Percentiles rank a stretch among this genome's conserved stretches.
Conservation (phyloP, 2,113 vertebrate species). For the Phalacrocorax carbo region DNA sequence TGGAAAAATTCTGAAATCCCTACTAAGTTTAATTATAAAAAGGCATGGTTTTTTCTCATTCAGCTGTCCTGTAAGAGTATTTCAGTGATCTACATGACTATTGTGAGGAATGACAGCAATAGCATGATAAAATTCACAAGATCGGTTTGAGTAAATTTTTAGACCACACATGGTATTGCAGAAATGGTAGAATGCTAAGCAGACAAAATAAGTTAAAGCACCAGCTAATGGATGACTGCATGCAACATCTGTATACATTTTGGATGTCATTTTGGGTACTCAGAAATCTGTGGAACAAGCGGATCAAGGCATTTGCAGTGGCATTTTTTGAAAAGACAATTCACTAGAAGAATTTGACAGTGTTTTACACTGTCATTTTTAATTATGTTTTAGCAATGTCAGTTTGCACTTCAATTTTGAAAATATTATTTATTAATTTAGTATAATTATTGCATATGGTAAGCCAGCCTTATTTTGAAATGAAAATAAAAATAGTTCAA, state of each 20-base stretch:
- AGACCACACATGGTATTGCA: neutral
- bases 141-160: neutral
- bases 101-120: neutral
- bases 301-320: neutral
- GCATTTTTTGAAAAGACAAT: neutral
- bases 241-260: constrained; percentile 8
- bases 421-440: constrained; percentile 34
- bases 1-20: neutral
- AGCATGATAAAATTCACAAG: neutral
- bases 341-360: neutral
- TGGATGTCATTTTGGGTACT: constrained; percentile 7
- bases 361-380: neutral
- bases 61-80: neutral
- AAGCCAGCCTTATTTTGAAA: neutral
- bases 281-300: constrained; percentile 32
- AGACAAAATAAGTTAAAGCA: constrained; percentile 6
- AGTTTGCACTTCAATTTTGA: neutral
- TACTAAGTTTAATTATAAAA: neutral
- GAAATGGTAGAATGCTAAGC: neutral
- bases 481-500: neutral
- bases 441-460: neutral
- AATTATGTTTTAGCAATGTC: neutral
- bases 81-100: neutral
- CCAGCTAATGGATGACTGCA: neutral
- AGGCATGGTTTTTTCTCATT: neutral